These are phyloP conservation scores for Oryzaephilus surinamensis DNA, from an alignment of 1,140 invertebrate genomes.

Conservation along the genomic window DNA sequence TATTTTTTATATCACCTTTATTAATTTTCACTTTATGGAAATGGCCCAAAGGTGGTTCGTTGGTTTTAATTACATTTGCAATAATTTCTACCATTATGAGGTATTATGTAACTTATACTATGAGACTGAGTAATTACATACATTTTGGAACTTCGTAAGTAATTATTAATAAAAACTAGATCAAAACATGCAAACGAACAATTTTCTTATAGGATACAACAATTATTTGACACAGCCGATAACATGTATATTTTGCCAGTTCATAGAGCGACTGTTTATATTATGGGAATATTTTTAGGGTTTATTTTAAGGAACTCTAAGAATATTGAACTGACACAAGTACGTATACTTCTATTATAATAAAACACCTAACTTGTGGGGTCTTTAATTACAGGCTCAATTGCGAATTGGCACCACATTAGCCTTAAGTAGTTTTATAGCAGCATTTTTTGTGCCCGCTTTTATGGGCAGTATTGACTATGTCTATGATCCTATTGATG, in stretches of 20 bases:
- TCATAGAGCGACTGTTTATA: constrained; percentile 58
- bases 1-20: constrained; percentile 59
- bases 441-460: constrained; percentile 49
- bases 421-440: constrained; percentile 34
- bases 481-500: constrained; percentile 51
- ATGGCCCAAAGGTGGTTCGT: constrained; percentile 45
- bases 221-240: constrained; percentile 59
- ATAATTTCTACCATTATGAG: constrained; percentile 50
- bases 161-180: constrained; percentile 5
- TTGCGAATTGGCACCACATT: constrained; percentile 41
- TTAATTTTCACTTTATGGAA: constrained; percentile 56
- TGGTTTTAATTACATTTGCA: constrained; percentile 41
- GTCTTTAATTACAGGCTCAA: constrained; percentile 36
- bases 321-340: constrained; percentile 31
- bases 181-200: background rate
- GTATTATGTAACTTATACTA: constrained; percentile 51
- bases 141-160: constrained; percentile 66
- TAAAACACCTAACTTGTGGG: background rate
- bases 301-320: constrained; percentile 44
- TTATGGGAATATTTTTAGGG: constrained; percentile 56
- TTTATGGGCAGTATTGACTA: constrained; percentile 57
- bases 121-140: constrained; percentile 57
- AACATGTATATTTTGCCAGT: constrained; percentile 59
- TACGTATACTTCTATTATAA: constrained; percentile 9
- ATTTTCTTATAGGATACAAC: constrained; percentile 43